Base-by-base conservation (phyloP, 2,797 vertebrate species). In the Epinephelus malabaricus region DNA sequence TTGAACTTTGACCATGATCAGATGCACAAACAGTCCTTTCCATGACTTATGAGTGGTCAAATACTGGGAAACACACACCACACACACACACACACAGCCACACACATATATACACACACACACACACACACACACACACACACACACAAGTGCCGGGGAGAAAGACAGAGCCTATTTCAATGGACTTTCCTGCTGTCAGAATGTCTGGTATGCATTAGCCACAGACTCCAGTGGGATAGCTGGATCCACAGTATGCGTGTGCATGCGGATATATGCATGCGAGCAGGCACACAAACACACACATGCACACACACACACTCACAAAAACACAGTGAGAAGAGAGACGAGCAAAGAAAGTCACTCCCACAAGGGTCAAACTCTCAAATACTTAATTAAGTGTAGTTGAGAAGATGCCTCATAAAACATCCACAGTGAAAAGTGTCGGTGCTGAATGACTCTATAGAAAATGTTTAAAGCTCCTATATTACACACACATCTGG, bases 121-220 rank as follows among this genome's bases (percentile, higher is more conserved):
- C 25, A 25, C 25, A 88, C 6, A 70, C 2, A 25, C 25, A 25
- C 25, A 25, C 25, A 25, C 25, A 72, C 47, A 67, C 65, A 81
- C 70, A 89, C 75, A 84, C 80, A 84, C 76, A 78, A 84, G 73
- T 70, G 79, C 75, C 73, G 76, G 82, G 81, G 89, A 91, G 85
- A 89, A 91, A 92, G 88, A 91, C 84, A 88, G 85, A 77, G 87
- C 75, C 86, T 85, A 90, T 95, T 94, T 93, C 87, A 93, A 95
- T 95, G 92, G 91, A 91, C 94, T 95, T 95, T 95, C 95, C 95
- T 96, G 94, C 94, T 96, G 95, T 96, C 94, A 94, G 93, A 95
- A 95, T 95, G 95, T 96, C 95, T 96, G 95, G 94, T 95, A 95
- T 95, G 94, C 92, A 93, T 93, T 93, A 95, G 94, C 96, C 95